Percentiles rank a stretch among this genome's conserved stretches.
phyloP scores from a whole-genome alignment of 2,888 invertebrate genomes.

The Arge pagana region DNA sequence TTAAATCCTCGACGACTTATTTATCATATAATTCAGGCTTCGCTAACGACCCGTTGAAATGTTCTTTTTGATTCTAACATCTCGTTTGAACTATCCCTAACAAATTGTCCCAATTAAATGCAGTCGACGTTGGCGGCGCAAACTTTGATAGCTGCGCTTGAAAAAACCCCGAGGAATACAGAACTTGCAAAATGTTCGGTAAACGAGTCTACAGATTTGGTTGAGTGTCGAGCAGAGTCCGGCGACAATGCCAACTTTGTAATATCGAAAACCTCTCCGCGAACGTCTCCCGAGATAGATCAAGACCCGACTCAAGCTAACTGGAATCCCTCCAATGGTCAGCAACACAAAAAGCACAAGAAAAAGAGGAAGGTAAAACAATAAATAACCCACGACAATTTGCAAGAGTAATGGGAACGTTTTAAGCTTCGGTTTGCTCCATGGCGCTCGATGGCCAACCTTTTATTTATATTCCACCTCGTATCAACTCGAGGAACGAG shows the following conservation, averaged over 20 bases:
- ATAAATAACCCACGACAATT: conserved; percentile 29
- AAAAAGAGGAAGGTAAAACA: conserved; percentile 56
- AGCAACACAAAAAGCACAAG: conserved; percentile 54
- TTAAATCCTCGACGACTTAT: too few relatives aligned
- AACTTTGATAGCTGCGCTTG: conserved; percentile 49
- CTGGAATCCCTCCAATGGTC: conserved; percentile 49
- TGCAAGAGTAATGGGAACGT: too few relatives aligned
- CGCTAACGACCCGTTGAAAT: too few relatives aligned
- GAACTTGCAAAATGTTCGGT: conserved; percentile 48
- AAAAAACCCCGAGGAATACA: conserved; percentile 48
- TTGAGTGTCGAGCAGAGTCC: conserved; percentile 43
- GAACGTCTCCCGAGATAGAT: conserved; percentile 49
- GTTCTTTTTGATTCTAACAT: too few relatives aligned
- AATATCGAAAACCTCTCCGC: conserved; percentile 49
- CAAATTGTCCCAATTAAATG: conserved; percentile 37
- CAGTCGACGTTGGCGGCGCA: conserved; percentile 47
- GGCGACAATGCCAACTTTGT: conserved; percentile 47
- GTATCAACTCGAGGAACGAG: too few relatives aligned
- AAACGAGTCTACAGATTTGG: conserved; percentile 41
- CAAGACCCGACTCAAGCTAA: conserved; percentile 48
- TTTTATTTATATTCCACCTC: too few relatives aligned
- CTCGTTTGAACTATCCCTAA: conserved; percentile 21
- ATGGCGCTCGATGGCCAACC: too few relatives aligned
- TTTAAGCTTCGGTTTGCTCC: too few relatives aligned
- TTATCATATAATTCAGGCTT: too few relatives aligned